These are phyloP conservation scores for Sus cebifrons DNA, from an alignment of 2,797 vertebrate genomes.

Conservation along the genomic window DNA sequence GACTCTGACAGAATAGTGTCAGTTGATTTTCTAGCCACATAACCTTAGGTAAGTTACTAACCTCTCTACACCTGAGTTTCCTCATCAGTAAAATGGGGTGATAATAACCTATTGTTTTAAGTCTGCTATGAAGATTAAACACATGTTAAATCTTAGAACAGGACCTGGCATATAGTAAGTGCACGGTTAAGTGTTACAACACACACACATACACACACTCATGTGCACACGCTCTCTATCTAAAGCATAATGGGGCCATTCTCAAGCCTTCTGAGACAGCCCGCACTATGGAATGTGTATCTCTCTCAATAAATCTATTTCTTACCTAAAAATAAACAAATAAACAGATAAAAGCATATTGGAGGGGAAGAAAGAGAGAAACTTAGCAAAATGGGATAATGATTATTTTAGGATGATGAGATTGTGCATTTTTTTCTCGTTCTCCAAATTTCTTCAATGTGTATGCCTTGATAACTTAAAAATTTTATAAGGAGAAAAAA, in stretches of 20 bases:
- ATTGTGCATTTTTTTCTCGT: background rate
- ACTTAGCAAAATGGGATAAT: slow-evolving; percentile 36
- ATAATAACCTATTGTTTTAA: background rate
- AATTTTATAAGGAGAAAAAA: slow-evolving; percentile 5
- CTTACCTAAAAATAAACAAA: too few species aligned
- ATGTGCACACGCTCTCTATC: background rate
- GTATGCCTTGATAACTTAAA: slow-evolving; percentile 35
- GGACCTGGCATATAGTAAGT: background rate
- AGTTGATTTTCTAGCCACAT: slow-evolving; percentile 25
- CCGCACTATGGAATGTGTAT: too few species aligned
- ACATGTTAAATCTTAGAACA: slow-evolving; percentile 13
- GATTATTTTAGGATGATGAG: slow-evolving; percentile 16
- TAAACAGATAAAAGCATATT: background rate
- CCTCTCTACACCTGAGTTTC: background rate
- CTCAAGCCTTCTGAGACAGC: too few species aligned
- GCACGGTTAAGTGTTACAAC: background rate
- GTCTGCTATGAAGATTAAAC: slow-evolving; percentile 47
- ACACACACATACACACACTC: background rate
- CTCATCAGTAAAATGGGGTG: slow-evolving; percentile 46
- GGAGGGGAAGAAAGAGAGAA: background rate
- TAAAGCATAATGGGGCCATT: background rate
- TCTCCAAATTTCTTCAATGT: slow-evolving; percentile 27
- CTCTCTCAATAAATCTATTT: too few species aligned
- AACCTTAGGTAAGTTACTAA: slow-evolving; percentile 22
- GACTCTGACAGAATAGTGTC: slow-evolving; percentile 35